phyloP scores from a whole-genome alignment of 1,140 invertebrate genomes.

The Neoseiulus cucumeris region DNA sequence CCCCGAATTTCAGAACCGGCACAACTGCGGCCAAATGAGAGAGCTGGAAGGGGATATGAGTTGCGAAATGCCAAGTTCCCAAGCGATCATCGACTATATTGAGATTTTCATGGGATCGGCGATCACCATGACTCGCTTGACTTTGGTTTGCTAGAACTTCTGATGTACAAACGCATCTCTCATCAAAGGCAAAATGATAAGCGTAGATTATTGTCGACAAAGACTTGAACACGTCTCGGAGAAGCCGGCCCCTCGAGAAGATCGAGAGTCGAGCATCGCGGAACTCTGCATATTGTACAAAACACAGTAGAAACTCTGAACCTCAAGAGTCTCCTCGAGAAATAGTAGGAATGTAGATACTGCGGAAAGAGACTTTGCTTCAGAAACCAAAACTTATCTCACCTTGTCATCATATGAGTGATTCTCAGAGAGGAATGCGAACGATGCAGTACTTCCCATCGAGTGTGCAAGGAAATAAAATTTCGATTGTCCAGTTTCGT shows the following conservation, averaged over 20 bases:
- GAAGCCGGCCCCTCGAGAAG: no score
- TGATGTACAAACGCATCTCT: background rate
- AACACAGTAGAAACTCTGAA: background rate
- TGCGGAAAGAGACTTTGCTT: background rate
- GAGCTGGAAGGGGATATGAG: background rate
- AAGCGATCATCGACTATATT: no score
- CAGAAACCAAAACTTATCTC: background rate
- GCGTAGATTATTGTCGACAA: no score
- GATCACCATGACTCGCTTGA: no score
- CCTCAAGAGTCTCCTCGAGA: no score
- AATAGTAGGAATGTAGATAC: background rate
- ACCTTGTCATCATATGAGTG: background rate
- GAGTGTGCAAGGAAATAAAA: background rate
- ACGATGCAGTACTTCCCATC: background rate
- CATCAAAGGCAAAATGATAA: no score
- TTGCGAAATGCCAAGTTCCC: no score
- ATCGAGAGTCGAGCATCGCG: no score
- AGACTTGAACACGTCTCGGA: no score
- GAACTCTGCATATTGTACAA: background rate
- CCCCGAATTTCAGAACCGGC: background rate
- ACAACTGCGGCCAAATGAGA: background rate
- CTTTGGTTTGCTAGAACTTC: background rate
- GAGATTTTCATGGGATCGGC: no score
- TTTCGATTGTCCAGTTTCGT: background rate
- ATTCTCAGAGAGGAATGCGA: background rate